Base-by-base conservation (phyloP, 2,113 vertebrate species). In the Porphyrio hochstetteri region DNA sequence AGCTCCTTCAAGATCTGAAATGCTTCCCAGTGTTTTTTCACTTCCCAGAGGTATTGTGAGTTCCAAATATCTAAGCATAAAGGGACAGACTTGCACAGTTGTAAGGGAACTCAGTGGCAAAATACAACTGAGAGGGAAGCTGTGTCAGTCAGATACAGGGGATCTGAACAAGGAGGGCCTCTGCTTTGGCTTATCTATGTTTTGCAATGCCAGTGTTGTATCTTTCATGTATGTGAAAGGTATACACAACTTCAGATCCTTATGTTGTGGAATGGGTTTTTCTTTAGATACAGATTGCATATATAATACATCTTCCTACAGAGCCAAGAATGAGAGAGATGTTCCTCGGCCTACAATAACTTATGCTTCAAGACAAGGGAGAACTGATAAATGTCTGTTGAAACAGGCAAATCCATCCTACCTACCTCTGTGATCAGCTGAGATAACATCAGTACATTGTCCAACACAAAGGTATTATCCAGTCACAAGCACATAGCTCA, bases 351-450 rank as follows among this genome's bases (percentile, higher is more conserved):
- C 61, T 65, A 76, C 24, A 68, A 46, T 77, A 27, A 91, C 90
- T 97, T 94, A 80, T 93, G 91, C 90, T 85, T 95, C 82, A 82
- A 86, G 91, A 92, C 95, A 96, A 95, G 75, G 79, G 75, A 93
- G 96, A 96, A 89, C 60, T 95, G 82, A 96, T 93, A 95, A 96
- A 97, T 96, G 81, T 70, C n/a, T 88, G 75, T 91, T 94, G 59
- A 87, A 93, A 97, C 81, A 96, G 31, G 21, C 18, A 92, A 94
- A 92, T 83, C 40, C 82, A 70, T 83, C 20, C 68, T 88, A 36
- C n/a, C 13, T 75, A 36, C n/a, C 13, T 75, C 35, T 86, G 38
- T 53, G 44, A 86, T 79, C 31, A 93, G 56, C 82, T 83, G 53
- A 71, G 63, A 80, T 68, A 92, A 86, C 27, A 83, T 46, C 71